Conservation (phyloP, 2,113 vertebrate genomes). For the Crypturellus undulatus region DNA sequence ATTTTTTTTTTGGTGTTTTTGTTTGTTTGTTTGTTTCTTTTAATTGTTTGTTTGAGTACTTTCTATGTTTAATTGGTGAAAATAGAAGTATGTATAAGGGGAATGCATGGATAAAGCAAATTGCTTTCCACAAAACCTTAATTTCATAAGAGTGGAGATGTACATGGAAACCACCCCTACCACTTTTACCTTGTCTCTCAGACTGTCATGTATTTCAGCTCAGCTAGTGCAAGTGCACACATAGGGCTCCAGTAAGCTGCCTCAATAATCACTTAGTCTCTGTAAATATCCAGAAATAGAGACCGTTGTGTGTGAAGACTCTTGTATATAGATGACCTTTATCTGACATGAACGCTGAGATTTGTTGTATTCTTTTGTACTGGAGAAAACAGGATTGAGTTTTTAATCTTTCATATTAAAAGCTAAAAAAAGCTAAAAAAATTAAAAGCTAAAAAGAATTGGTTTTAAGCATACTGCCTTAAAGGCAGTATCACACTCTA, state of each 20-base stretch:
- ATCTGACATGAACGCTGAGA: not conserved
- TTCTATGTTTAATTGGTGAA: not conserved
- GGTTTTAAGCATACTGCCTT: not conserved
- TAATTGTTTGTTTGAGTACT: not conserved
- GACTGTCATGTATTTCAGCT: not conserved
- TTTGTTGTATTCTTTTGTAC: not conserved
- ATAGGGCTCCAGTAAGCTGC: accelerated
- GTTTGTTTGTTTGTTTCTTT: too few species aligned
- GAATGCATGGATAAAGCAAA: not conserved
- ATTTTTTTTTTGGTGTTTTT: not conserved
- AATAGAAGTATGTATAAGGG: not conserved
- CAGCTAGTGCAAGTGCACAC: not conserved
- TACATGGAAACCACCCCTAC: not conserved
- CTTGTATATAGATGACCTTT: not conserved
- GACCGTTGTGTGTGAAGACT: not conserved
- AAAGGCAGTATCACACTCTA: not conserved
- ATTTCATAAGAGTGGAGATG: not conserved
- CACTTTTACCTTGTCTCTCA: not conserved
- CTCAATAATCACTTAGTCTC: not conserved
- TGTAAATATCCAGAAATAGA: not conserved
- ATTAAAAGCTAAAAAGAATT: not conserved
- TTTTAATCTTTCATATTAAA: not conserved
- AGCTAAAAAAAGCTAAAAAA: not conserved
- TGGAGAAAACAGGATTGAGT: not conserved
- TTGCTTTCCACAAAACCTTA: not conserved